A percentile compares a stretch with the other conserved stretches of the same genome.
phyloP scores from a whole-genome alignment of 2,797 vertebrate species.

The Smutsia gigantea region DNA sequence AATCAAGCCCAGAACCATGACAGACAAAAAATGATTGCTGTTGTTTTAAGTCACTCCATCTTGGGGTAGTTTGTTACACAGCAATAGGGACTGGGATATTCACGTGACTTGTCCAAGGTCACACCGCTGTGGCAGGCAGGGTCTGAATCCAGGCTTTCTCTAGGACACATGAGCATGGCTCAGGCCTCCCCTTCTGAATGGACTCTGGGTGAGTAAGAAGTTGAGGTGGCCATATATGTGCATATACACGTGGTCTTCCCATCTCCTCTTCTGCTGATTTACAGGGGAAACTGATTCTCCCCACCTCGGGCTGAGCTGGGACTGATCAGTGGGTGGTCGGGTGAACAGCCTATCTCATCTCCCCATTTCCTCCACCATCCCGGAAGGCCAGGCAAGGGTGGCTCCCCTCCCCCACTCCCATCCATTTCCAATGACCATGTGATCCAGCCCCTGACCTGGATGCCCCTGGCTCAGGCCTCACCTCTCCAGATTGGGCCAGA shows the following conservation, averaged over 20 bases:
- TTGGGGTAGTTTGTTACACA: neutral
- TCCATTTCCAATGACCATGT: too few species aligned
- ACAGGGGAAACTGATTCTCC: neutral
- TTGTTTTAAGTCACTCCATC: too few species aligned
- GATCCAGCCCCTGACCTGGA: neutral
- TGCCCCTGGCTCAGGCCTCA: neutral
- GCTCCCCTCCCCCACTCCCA: too few species aligned
- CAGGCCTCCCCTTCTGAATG: neutral
- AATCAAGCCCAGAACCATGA: rapidly evolving
- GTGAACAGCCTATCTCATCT: neutral
- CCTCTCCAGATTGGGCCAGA: neutral
- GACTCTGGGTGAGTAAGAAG: neutral
- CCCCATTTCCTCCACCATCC: neutral
- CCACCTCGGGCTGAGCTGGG: neutral
- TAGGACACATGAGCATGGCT: neutral
- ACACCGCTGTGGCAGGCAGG: neutral
- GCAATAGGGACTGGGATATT: neutral
- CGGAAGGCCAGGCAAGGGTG: neutral
- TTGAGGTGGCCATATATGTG: neutral
- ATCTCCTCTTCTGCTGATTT: neutral
- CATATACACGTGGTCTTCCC: rapidly evolving
- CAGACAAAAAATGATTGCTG: neutral
- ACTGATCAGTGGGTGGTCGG: neutral
- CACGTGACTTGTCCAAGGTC: neutral
- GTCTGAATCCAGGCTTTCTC: neutral